These are phyloP conservation scores for Dichetophora obliterata DNA, from an alignment of 2,888 invertebrate species.

Conservation along the genomic window DNA sequence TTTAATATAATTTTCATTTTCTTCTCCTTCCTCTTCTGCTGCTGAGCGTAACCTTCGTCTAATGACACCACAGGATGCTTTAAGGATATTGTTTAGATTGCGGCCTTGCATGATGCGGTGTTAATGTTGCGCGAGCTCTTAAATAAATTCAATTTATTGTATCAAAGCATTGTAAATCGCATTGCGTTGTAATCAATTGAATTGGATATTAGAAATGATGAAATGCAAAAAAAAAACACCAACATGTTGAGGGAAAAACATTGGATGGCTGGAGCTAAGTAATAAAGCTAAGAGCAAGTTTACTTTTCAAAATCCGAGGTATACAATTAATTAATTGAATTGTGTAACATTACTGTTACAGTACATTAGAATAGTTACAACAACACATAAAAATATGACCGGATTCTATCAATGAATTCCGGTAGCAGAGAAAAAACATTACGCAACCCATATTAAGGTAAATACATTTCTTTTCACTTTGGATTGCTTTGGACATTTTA, in stretches of 20 bases:
- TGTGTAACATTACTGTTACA: no score
- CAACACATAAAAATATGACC: no score
- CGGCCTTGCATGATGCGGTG: conserved; percentile 35
- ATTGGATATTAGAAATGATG: conserved; percentile 56
- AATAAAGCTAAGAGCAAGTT: background rate
- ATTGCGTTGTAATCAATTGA: conserved; percentile 67
- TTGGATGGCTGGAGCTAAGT: conserved; percentile 18
- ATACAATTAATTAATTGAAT: no score
- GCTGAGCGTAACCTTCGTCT: conserved; percentile 56
- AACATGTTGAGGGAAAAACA: conserved; percentile 28
- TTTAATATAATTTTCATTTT: conserved; percentile 44
- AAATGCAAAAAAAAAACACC: conserved; percentile 9
- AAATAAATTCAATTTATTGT: conserved; percentile 67
- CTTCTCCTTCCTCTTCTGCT: conserved; percentile 48
- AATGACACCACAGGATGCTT: conserved; percentile 48
- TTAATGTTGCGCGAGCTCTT: conserved; percentile 43
- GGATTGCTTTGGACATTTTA: no score
- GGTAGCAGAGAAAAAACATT: no score
- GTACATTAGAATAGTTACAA: no score
- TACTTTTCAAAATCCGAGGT: no score
- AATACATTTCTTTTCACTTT: no score
- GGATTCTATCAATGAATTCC: no score
- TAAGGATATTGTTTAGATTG: conserved; percentile 50
- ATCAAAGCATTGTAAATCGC: conserved; percentile 67
- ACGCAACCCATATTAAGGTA: no score